These are phyloP conservation scores for Lycophotia porphyrea DNA, from an alignment of 2,888 invertebrate genomes.

Conservation along the genomic window DNA sequence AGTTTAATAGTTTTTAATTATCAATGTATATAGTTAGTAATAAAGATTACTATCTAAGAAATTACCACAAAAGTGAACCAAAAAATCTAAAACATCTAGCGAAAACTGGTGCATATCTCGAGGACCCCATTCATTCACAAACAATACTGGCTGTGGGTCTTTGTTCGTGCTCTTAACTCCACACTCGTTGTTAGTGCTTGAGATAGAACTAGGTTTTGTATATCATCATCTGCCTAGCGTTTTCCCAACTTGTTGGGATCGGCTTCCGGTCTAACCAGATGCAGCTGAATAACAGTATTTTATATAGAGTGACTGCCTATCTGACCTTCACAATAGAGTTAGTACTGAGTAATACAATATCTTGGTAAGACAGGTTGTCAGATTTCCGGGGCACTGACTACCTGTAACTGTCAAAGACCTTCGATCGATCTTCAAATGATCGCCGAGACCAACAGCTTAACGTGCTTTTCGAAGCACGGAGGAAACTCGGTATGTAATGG, in stretches of 20 bases:
- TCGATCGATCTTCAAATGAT: not conserved
- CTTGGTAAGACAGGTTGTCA: not conserved
- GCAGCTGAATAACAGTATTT: not conserved
- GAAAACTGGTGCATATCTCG: slow-evolving; percentile 39
- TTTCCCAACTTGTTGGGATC: not conserved
- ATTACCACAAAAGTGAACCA: slow-evolving; percentile 7
- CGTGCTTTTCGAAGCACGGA: no score
- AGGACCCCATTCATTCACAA: slow-evolving; percentile 41
- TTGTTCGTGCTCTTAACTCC: slow-evolving; percentile 50
- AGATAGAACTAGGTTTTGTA: slow-evolving; percentile 9
- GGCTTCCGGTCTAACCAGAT: not conserved
- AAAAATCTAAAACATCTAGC: slow-evolving; percentile 32
- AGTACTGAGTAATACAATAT: not conserved
- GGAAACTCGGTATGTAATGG: no score
- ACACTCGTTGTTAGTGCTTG: slow-evolving; percentile 29
- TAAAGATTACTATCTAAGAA: no score
- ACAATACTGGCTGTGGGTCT: slow-evolving; percentile 48
- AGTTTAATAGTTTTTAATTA: no score
- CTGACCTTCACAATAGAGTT: not conserved
- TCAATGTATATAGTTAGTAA: no score
- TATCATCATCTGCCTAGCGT: not conserved
- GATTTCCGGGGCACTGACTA: no score
- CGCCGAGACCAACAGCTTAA: no score
- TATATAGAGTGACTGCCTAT: not conserved
- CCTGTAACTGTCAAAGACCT: not conserved